Percentiles rank a stretch among this genome's conserved stretches.
Evolutionary conservation across 35 echinoderm and acorn worm genomes (phyloP).

Genomic region (Chiridota heheva): DNA sequence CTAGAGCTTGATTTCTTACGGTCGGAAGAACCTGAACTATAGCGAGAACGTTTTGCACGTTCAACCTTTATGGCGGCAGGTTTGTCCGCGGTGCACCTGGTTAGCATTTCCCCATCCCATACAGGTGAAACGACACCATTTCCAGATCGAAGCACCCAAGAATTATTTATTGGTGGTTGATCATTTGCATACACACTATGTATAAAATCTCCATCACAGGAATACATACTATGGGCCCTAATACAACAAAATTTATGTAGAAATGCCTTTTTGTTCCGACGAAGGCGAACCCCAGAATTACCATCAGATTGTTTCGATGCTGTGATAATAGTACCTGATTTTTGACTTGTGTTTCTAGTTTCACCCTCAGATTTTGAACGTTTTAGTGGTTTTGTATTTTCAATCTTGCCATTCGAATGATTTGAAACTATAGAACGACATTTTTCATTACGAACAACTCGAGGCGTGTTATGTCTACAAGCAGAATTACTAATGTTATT

Average conservation of each 20-base stretch:
- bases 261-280: slow-evolving; percentile 34
- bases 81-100: slow-evolving; percentile 1
- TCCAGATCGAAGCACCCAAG: slow-evolving; percentile 23
- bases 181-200: too few relatives aligned
- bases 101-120: too few relatives aligned
- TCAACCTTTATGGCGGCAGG: too few relatives aligned
- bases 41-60: too few relatives aligned
- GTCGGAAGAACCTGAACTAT: background rate
- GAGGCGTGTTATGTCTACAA: background rate
- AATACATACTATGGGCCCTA: slow-evolving; percentile 38
- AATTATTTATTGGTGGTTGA: too few relatives aligned
- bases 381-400: background rate
- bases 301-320: background rate
- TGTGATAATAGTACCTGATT: too few relatives aligned
- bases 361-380: background rate
- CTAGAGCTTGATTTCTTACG: background rate
- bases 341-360: background rate
- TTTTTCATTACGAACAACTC: background rate
- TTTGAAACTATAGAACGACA: background rate
- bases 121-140: slow-evolving; percentile 19
- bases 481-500: background rate
- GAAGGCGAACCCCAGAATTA: background rate
- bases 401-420: background rate
- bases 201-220: slow-evolving; percentile 24
- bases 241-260: slow-evolving; percentile 34